Base-by-base conservation (phyloP, 2,797 vertebrate genomes). In the Semaprochilodus insignis region DNA sequence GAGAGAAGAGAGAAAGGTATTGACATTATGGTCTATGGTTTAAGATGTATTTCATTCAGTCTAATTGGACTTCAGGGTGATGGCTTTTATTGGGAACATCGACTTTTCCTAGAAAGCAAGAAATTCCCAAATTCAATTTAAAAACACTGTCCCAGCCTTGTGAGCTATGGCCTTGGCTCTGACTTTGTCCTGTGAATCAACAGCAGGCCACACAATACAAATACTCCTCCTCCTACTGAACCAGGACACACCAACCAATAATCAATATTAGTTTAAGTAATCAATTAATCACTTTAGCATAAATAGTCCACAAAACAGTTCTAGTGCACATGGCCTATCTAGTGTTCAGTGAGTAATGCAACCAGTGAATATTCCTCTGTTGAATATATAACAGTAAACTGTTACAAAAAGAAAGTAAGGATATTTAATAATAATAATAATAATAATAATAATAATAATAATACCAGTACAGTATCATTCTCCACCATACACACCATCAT, bases 81-180 rank as follows among this genome's bases (percentile, higher is more conserved):
- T 36, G 76, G 1, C 8, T 1, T 31, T 70, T 25, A 55, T 40
- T 72, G 67, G 14, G 76, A 57, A 36, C 70, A 31, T 80, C 15
- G 69, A 73, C 25, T 73, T 54, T 72, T 72, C 72, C 57, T 72
- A 19, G n/a, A 36, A 52, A 36, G 36, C 44, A 71, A 62, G 21
- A 80, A 76, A 84, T 63, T 84, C 34, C 65, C 27, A 52, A 65
- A 80, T 27, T 52, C 55, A 75, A 80, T 57, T 74, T 57, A 54
- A 34, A 73, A 34, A 21, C 27, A 21, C 52, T 34, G 51, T 74
- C 54, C 27, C 10, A 7, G 54, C 6, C 52, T 19, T 27, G 44
- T 69, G 74, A 81, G 65, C 14, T 73, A 51, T 52, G 55, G 73
- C 60, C 72, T 48, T 51, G 71, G 55, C 55, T 75, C 40, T 52